A percentile compares a stretch with the other conserved stretches of the same genome.
Evolutionary conservation across 2,888 invertebrate genomes (phyloP).

Genomic region (Melipona beecheii): DNA sequence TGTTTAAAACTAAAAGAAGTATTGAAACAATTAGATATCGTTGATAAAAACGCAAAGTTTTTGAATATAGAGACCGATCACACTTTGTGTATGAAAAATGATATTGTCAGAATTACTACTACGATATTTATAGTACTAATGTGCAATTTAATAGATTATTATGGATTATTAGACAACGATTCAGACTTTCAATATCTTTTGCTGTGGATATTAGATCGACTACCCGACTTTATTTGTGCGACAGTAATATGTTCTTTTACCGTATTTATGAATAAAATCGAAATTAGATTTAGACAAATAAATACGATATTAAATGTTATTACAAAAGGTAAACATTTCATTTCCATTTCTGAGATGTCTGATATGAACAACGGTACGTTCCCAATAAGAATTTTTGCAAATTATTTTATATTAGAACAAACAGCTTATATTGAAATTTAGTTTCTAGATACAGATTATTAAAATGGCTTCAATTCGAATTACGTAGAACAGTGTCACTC

Average conservation of each 20-base stretch:
- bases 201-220: slow-evolving; percentile 45
- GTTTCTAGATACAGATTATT: slow-evolving; percentile 46
- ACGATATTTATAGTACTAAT: slow-evolving; percentile 21
- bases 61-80: slow-evolving; percentile 45
- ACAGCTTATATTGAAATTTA: slow-evolving; percentile 7
- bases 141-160: slow-evolving; percentile 49
- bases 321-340: slow-evolving; percentile 6
- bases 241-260: slow-evolving; percentile 43
- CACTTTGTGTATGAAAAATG: slow-evolving; percentile 44
- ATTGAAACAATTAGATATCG: slow-evolving; percentile 22
- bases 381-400: not conserved
- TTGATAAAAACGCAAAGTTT: slow-evolving; percentile 40
- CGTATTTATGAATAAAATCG: slow-evolving; percentile 35
- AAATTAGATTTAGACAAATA: slow-evolving; percentile 35
- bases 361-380: slow-evolving; percentile 29
- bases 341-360: slow-evolving; percentile 1
- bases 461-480: slow-evolving; percentile 22
- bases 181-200: slow-evolving; percentile 29
- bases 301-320: slow-evolving; percentile 27
- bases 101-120: slow-evolving; percentile 30
- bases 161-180: slow-evolving; percentile 27
- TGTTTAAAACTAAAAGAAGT: slow-evolving; percentile 8
- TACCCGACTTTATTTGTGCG: slow-evolving; percentile 45
- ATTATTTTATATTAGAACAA: not conserved
- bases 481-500: slow-evolving; percentile 30